phyloP scores from a whole-genome alignment of 2,888 invertebrate species.

The Deilephila porcellus region DNA sequence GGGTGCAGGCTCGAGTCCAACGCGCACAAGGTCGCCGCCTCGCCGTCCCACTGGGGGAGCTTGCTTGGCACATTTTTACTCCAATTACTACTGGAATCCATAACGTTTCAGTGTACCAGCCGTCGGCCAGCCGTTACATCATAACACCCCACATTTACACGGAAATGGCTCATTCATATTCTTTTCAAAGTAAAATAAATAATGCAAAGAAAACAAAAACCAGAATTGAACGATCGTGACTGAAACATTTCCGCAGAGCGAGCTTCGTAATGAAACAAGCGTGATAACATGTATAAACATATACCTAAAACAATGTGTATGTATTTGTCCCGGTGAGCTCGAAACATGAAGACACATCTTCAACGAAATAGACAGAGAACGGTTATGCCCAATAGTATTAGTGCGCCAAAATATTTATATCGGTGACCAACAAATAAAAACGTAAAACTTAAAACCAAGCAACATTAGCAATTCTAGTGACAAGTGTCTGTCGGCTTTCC shows the following conservation, averaged over 20 bases:
- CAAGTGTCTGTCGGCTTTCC: conserved; percentile 39
- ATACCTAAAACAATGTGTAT: conserved; percentile 7
- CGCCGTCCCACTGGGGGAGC: conserved; percentile 79
- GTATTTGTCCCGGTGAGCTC: neutral
- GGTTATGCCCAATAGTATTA: conserved; percentile 35
- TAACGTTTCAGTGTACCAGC: conserved; percentile 51
- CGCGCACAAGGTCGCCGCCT: conserved; percentile 74
- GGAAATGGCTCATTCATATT: conserved; percentile 7
- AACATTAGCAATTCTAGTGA: conserved; percentile 46
- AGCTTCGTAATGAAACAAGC: conserved; percentile 40
- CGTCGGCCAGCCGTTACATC: conserved; percentile 27
- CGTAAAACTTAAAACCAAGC: conserved; percentile 41
- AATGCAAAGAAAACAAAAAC: neutral
- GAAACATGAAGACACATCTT: neutral
- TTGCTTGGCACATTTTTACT: conserved; percentile 71
- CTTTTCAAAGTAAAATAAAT: neutral
- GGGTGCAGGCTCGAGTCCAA: conserved; percentile 64
- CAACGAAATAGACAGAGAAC: neutral
- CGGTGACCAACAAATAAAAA: conserved; percentile 39
- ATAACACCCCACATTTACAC: conserved; percentile 13
- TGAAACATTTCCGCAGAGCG: conserved; percentile 17
- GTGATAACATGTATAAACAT: conserved; percentile 34
- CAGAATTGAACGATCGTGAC: neutral
- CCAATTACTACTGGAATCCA: conserved; percentile 82
- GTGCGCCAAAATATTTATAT: conserved; percentile 33